Evolutionary conservation across 2,797 vertebrate species (phyloP).

Genomic region (Parauchenoglanis punctatus): DNA sequence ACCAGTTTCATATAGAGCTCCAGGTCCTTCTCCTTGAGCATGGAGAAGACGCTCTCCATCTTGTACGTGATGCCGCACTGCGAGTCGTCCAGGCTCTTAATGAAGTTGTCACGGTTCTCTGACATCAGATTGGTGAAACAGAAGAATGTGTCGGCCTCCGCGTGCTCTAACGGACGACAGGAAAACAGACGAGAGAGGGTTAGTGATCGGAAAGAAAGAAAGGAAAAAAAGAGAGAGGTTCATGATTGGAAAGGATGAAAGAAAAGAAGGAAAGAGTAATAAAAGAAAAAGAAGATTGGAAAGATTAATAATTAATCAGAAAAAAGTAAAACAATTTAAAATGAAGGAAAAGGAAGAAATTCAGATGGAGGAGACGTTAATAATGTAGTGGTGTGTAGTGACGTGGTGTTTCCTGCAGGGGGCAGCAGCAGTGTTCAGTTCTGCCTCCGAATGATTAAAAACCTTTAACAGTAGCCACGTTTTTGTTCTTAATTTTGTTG

Average conservation of each 20-base stretch:
- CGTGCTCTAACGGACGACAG: constrained; percentile 81
- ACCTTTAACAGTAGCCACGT: too few relatives aligned
- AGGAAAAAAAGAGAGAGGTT: background rate
- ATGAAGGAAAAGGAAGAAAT: background rate
- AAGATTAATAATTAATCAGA: background rate
- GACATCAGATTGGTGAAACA: constrained; percentile 99
- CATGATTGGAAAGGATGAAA: background rate
- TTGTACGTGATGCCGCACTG: constrained; percentile 98
- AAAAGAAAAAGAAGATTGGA: too few relatives aligned
- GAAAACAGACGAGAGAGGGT: background rate
- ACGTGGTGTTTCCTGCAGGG: constrained; percentile 20
- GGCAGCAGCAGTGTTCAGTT: constrained; percentile 2
- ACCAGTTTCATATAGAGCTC: constrained; percentile 94
- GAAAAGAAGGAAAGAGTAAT: background rate
- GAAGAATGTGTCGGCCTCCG: constrained; percentile 96
- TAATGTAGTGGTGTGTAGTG: background rate
- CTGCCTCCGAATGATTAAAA: background rate
- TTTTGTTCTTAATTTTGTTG: background rate
- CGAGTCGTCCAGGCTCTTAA: constrained; percentile 96
- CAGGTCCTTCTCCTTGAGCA: constrained; percentile 89
- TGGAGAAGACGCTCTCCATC: constrained; percentile 97
- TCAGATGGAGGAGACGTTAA: background rate
- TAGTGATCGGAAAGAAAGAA: background rate
- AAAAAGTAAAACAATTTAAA: background rate
- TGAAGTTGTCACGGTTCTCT: constrained; percentile 98